Conservation (phyloP, 2,797 vertebrate species). For the Phalanger gymnotis region DNA sequence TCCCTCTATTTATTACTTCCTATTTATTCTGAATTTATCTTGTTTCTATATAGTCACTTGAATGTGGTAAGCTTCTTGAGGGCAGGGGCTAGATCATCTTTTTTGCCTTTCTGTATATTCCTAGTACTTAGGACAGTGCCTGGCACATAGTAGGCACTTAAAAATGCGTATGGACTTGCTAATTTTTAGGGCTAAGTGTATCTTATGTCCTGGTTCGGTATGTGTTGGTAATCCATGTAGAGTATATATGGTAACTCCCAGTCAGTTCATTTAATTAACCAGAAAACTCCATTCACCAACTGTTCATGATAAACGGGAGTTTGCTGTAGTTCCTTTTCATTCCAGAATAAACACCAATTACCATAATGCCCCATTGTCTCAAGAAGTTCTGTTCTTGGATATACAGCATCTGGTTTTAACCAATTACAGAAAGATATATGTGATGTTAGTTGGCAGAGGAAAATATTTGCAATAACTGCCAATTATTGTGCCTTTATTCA, state of each 20-base stretch:
- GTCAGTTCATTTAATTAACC: not conserved
- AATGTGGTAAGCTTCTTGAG: not conserved
- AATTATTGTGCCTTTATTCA: slow-evolving; percentile 16
- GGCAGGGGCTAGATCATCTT: not conserved
- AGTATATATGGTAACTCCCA: not conserved
- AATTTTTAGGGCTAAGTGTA: not conserved
- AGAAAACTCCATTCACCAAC: not conserved
- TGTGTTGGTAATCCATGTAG: not conserved
- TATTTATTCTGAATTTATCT: not conserved
- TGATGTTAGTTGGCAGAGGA: not conserved
- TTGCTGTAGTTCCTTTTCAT: rapidly evolving
- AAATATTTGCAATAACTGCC: not conserved
- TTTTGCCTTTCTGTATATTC: not conserved
- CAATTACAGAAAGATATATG: not conserved
- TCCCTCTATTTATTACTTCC: not conserved
- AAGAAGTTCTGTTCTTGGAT: not conserved
- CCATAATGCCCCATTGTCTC: not conserved
- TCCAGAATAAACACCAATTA: rapidly evolving
- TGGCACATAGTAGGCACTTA: not conserved
- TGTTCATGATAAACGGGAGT: not conserved
- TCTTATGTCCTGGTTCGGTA: not conserved
- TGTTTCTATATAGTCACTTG: not conserved
- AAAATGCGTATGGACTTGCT: not conserved
- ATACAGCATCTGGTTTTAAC: slow-evolving; percentile 18
- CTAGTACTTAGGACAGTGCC: not conserved